Base-by-base conservation (phyloP, 2,797 vertebrate genomes). In the Mallotus villosus region DNA sequence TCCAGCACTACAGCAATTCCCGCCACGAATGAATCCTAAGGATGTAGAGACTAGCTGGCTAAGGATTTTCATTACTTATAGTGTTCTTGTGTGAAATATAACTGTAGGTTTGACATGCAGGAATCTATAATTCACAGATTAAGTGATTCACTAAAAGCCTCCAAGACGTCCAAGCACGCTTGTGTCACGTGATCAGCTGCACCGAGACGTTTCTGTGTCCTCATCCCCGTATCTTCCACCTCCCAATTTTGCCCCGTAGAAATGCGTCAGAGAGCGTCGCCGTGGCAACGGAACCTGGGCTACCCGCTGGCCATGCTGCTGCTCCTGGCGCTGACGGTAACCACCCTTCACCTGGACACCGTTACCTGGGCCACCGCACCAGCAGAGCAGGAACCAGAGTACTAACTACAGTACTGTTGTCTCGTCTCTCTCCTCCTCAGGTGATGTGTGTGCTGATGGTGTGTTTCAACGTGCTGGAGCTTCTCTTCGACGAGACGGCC, bases 211-310 rank as follows among this genome's bases (percentile, higher is more conserved):
- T 7, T 4, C 12, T 19, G 51, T n/a, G 19, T 55, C 24, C 22
- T 25, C 25, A 24, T 17, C 2, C 71, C n/a, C 70, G 27, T 57
- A 57, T 0, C 19, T 32, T 65, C 8, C n/a, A 0, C 11, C 21
- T 22, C 21, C 5, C 25, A 11, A 57, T 12, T 55, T n/a, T 55
- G 1, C 29, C 73, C n/a, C 53, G 2, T 83, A 99, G 98, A 99
- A 89, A 94, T 93, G 82, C 93, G 97, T 16, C 88, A 89, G 74
- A 95, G 88, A 82, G 96, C 96, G 0, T 99, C 97, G 0, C 93
- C 95, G 34, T 99, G 97, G 97, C 98, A 99, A 81, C 91, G 97
- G 63, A 99, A 99, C 86, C 82, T 99, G 85, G 95, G 95, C 67
- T 99, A 98, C 84, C 98, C 97, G 0, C 81, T 99, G 86, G 97